phyloP scores from a whole-genome alignment of 2,797 vertebrate species.

The Odontamblyopus rebecca region DNA sequence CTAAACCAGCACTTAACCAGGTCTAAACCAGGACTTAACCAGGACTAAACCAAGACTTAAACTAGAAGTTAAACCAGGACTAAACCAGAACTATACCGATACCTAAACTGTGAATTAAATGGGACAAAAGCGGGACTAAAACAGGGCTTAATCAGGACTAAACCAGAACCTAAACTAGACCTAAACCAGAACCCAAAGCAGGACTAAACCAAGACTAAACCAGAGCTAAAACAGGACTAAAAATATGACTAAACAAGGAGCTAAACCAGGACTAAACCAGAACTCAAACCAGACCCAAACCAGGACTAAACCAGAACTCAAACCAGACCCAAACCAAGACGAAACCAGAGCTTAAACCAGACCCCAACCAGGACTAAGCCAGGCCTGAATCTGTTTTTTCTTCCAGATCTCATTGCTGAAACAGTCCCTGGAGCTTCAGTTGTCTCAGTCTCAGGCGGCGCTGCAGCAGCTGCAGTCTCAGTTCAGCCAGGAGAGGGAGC shows the following conservation, averaged over 20 bases:
- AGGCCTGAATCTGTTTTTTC: background rate
- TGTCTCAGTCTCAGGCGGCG: conserved; percentile 94
- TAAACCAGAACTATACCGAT: too few species aligned
- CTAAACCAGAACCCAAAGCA: background rate
- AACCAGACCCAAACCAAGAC: background rate
- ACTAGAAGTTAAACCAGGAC: too few species aligned
- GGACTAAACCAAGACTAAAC: background rate
- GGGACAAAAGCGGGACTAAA: too few species aligned
- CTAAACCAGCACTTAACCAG: too few species aligned
- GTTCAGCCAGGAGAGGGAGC: conserved; percentile 94
- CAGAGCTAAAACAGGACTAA: too few species aligned
- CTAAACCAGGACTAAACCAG: background rate
- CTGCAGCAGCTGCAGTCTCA: conserved; percentile 95
- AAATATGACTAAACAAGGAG: too few species aligned
- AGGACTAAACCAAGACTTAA: background rate
- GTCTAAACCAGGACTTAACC: background rate
- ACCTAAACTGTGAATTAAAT: too few species aligned
- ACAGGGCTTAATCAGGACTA: background rate
- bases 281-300: background rate
- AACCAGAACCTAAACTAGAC: background rate
- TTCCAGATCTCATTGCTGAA: conserved; percentile 92
- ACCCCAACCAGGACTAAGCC: background rate
- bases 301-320: background rate
- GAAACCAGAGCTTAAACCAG: too few species aligned
- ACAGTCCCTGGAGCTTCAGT: conserved; percentile 95